Conservation (phyloP, 2,888 invertebrate genomes). For the Portevinia maculata region DNA sequence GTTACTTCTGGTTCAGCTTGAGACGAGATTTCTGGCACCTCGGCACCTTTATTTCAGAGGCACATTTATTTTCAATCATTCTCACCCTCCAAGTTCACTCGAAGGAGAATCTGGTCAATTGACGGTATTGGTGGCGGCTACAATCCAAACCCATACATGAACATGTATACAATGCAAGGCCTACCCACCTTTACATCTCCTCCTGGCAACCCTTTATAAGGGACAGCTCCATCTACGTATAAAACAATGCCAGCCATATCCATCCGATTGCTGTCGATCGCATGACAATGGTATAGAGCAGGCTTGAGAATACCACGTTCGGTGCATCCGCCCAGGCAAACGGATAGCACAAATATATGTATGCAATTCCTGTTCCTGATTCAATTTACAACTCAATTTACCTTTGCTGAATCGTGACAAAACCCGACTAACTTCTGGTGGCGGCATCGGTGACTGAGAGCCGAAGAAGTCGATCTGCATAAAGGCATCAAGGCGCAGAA, state of each 20-base stretch:
- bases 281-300: conserved; percentile 56
- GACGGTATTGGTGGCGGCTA: conserved; percentile 1
- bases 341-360: conserved; percentile 24
- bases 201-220: conserved; percentile 4
- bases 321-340: conserved; percentile 26
- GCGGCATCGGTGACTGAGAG: conserved; percentile 22
- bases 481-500: conserved; percentile 52
- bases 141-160: conserved; percentile 29
- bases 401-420: conserved; percentile 67
- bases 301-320: conserved; percentile 51
- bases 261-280: conserved; percentile 58
- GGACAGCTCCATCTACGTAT: conserved; percentile 46
- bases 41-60: too few relatives aligned
- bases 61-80: too few relatives aligned
- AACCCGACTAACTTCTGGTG: conserved; percentile 63
- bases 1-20: too few relatives aligned
- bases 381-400: conserved; percentile 73
- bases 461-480: conserved; percentile 59
- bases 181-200: background rate
- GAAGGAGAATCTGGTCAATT: conserved; percentile 1
- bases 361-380: conserved; percentile 63
- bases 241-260: conserved; percentile 11
- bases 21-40: too few relatives aligned
- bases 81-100: background rate
- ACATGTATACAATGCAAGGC: background rate